Evolutionary conservation across 2,797 vertebrate species (phyloP).

Genomic region (Poeciliopsis infans): DNA sequence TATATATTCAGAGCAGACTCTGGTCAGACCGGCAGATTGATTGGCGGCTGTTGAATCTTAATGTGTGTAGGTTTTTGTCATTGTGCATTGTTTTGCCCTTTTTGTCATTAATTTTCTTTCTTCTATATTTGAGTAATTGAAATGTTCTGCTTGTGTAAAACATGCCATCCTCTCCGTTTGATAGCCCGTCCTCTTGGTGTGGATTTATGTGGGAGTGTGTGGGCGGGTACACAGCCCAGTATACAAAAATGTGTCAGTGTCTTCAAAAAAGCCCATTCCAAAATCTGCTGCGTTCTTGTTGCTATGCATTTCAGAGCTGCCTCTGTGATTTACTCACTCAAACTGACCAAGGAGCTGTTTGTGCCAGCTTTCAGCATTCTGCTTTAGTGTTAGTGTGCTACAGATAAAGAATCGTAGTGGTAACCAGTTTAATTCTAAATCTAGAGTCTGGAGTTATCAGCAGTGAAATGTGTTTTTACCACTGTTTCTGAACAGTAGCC

Average conservation of each 20-base stretch:
- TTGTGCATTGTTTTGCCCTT: not conserved
- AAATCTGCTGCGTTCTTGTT: conserved; percentile 19
- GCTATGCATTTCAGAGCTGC: conserved; percentile 24
- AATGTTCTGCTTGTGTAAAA: not conserved
- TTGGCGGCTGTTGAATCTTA: conserved; percentile 55
- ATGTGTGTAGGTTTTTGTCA: conserved; percentile 37
- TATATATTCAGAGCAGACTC: conserved; percentile 33
- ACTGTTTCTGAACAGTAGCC: too few relatives aligned
- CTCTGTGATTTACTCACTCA: conserved; percentile 3
- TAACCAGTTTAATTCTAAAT: too few relatives aligned
- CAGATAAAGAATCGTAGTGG: not conserved
- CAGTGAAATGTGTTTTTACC: too few relatives aligned
- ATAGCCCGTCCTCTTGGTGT: not conserved
- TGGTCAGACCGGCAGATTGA: conserved; percentile 38
- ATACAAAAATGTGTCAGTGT: conserved; percentile 21
- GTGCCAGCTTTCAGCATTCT: not conserved
- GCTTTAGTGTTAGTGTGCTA: not conserved
- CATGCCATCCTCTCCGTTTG: conserved; percentile 5
- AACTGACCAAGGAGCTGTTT: conserved; percentile 16
- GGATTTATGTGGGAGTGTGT: conserved; percentile 13
- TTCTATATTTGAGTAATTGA: conserved; percentile 3
- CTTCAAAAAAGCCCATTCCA: conserved; percentile 16
- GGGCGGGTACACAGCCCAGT: conserved; percentile 17
- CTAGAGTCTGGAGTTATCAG: too few relatives aligned
- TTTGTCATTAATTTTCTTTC: not conserved